phyloP scores from a whole-genome alignment of 2,888 invertebrate species.

The Halocaridina rubra region DNA sequence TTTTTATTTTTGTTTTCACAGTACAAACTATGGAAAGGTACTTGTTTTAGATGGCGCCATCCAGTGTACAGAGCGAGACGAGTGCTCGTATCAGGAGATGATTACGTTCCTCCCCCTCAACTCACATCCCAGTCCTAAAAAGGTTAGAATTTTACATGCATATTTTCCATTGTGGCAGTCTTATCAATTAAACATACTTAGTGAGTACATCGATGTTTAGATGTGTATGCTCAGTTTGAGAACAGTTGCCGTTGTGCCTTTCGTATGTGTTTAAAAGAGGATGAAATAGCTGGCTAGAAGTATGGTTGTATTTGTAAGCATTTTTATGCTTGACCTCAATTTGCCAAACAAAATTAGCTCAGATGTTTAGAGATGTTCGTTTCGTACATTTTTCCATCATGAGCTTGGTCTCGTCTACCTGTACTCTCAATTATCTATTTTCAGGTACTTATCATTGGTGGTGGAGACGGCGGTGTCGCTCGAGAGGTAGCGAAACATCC shows the following conservation, averaged over 20 bases:
- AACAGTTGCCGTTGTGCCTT: too few species aligned
- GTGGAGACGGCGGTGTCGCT: slow-evolving; percentile 97
- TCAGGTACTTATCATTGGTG: slow-evolving; percentile 91
- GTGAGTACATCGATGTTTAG: background rate
- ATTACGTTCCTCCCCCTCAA: slow-evolving; percentile 93
- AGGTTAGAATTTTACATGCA: slow-evolving; percentile 72
- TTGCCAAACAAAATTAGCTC: too few species aligned
- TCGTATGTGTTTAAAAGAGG: background rate
- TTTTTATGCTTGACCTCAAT: background rate
- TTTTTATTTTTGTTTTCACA: too few species aligned
- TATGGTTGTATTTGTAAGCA: background rate
- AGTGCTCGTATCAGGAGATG: slow-evolving; percentile 99
- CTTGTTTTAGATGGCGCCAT: slow-evolving; percentile 95
- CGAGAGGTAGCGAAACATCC: slow-evolving; percentile 95
- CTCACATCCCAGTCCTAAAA: slow-evolving; percentile 89
- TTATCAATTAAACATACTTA: background rate
- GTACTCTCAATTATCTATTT: too few species aligned
- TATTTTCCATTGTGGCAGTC: background rate
- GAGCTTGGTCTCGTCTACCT: too few species aligned
- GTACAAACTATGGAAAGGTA: slow-evolving; percentile 83
- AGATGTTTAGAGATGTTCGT: too few species aligned
- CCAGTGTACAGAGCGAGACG: slow-evolving; percentile 95
- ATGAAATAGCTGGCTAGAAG: background rate
- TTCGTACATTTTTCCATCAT: too few species aligned
- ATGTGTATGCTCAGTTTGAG: background rate